Percentiles rank a stretch among this genome's conserved stretches.
These are phyloP conservation scores for Venustaconcha ellipsiformis DNA, from an alignment of 1,140 invertebrate species.

Conservation along the genomic window DNA sequence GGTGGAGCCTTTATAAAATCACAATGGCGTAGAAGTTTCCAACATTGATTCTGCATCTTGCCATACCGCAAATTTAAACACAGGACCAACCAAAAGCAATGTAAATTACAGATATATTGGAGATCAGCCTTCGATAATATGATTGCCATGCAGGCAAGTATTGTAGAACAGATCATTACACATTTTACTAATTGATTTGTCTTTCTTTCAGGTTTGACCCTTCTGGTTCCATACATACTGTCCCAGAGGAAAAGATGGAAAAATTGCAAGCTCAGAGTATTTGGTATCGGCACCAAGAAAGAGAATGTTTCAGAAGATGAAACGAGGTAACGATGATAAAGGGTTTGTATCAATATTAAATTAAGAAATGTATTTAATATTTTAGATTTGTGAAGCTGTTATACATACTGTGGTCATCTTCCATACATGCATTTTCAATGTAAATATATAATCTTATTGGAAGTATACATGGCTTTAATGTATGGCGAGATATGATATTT, in stretches of 20 bases:
- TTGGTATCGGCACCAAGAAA: slow-evolving; percentile 92
- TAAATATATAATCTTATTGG: background rate
- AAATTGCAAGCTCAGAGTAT: slow-evolving; percentile 88
- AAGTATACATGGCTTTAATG: background rate
- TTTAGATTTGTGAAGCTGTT: background rate
- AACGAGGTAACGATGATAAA: slow-evolving; percentile 78
- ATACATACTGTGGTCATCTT: no score
- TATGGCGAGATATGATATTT: background rate
- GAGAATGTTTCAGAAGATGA: slow-evolving; percentile 88
- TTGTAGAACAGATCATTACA: no score
- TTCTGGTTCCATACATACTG: slow-evolving; percentile 92
- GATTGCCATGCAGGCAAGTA: no score
- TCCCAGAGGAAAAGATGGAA: slow-evolving; percentile 86
- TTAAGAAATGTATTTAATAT: background rate
- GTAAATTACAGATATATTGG: no score
- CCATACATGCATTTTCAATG: background rate
- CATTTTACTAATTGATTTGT: background rate
- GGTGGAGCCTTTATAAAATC: no score
- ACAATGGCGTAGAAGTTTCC: no score
- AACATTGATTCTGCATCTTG: no score
- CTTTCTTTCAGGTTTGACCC: slow-evolving; percentile 78
- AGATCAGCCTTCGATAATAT: no score
- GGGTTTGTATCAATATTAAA: no score
- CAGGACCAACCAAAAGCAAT: no score
- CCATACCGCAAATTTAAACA: no score